Percentiles rank a stretch among this genome's conserved stretches.
These are phyloP conservation scores for Hipposideros larvatus DNA, from an alignment of 2,797 vertebrate species.

Conservation along the genomic window DNA sequence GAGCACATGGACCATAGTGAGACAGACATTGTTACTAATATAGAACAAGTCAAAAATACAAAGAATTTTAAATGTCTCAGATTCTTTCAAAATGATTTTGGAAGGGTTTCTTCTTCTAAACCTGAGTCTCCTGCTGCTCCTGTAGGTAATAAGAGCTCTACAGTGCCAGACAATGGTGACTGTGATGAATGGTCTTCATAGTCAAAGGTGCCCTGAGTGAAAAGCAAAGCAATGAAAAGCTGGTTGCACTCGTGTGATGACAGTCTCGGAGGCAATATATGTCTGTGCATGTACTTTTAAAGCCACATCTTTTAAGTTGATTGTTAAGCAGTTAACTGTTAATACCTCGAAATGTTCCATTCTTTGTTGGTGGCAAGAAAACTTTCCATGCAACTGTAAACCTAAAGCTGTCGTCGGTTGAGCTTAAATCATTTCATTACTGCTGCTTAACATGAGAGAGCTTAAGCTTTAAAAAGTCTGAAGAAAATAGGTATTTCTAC, in stretches of 20 bases:
- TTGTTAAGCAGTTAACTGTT: conserved; percentile 83
- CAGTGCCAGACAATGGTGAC: conserved; percentile 83
- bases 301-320: conserved; percentile 69
- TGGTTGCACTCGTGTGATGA: conserved; percentile 59
- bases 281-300: conserved; percentile 80
- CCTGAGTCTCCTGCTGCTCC: conserved; percentile 73
- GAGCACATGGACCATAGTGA: conserved; percentile 64
- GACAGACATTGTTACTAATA: conserved; percentile 79
- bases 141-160: conserved; percentile 81
- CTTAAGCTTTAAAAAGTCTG: conserved; percentile 66
- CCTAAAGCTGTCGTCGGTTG: conserved; percentile 48
- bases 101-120: conserved; percentile 84
- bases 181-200: conserved; percentile 82
- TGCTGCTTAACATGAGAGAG: conserved; percentile 55
- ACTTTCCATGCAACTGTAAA: conserved; percentile 66
- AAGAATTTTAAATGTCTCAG: conserved; percentile 82
- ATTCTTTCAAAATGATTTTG: conserved; percentile 83
- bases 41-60: conserved; percentile 80
- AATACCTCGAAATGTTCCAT: conserved; percentile 64
- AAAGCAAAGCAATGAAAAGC: conserved; percentile 81
- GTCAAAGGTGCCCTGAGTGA: conserved; percentile 83
- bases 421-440: conserved; percentile 76
- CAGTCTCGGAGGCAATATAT: conserved; percentile 72
- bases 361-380: conserved; percentile 74
- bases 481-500: conserved; percentile 68